These are phyloP conservation scores for Hystrix cristata DNA, from an alignment of 2,113 vertebrate species.

Conservation along the genomic window DNA sequence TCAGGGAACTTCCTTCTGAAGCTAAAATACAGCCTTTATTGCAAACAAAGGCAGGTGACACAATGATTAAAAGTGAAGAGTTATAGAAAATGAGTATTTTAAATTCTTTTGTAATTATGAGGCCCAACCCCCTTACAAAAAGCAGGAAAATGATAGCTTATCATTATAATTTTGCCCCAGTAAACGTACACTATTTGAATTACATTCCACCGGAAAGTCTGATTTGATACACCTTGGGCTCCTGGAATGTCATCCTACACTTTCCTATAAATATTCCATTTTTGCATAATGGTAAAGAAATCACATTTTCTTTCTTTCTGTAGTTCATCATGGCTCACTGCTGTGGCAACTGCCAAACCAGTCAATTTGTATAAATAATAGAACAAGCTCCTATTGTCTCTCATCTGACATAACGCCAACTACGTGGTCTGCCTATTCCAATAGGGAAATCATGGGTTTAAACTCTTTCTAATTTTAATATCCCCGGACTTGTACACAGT, in stretches of 20 bases:
- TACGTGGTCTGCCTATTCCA: constrained; percentile 74
- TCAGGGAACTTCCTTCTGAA: constrained; percentile 14
- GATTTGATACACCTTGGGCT: constrained; percentile 64
- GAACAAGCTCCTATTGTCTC: constrained; percentile 83
- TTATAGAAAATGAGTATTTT: constrained; percentile 68
- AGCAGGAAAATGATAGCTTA: constrained; percentile 12
- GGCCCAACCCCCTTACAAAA: background rate
- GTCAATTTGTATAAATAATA: constrained; percentile 86
- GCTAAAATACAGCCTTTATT: constrained; percentile 52
- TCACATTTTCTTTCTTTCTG: constrained; percentile 81
- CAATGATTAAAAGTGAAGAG: constrained; percentile 21
- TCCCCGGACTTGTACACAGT: constrained; percentile 38
- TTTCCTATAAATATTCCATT: constrained; percentile 80
- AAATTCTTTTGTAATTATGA: constrained; percentile 62
- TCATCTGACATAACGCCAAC: constrained; percentile 79
- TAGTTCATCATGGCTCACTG: constrained; percentile 80
- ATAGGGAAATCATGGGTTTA: constrained; percentile 67
- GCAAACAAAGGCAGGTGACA: constrained; percentile 35
- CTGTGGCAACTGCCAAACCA: constrained; percentile 85
- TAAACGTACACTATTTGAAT: constrained; percentile 44
- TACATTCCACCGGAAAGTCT: constrained; percentile 10
- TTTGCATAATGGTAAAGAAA: constrained; percentile 81
- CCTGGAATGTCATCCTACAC: constrained; percentile 75
- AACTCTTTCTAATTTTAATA: constrained; percentile 75
- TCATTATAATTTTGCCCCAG: background rate